A percentile compares a stretch with the other conserved stretches of the same genome.
phyloP scores from a whole-genome alignment of 2,797 vertebrate species.

The Cheracebus regulus region DNA sequence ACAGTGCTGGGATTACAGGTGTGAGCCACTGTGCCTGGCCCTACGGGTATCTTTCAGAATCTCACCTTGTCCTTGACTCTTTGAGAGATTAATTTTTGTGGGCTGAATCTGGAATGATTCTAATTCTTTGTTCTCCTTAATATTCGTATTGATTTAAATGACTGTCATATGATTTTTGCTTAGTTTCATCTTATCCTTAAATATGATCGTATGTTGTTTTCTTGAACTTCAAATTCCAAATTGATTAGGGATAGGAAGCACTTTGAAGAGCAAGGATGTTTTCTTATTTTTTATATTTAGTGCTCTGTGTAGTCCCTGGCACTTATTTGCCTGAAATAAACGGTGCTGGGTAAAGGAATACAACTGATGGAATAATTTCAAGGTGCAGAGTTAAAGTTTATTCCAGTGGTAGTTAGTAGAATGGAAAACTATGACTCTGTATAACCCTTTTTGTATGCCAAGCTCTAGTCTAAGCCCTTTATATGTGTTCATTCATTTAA shows the following conservation, averaged over 20 bases:
- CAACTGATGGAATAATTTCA: background rate
- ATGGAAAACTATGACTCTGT: constrained; percentile 22
- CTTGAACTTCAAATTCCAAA: constrained; percentile 46
- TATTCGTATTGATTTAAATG: background rate
- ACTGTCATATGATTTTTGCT: background rate
- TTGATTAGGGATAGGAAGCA: background rate
- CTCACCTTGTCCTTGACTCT: background rate
- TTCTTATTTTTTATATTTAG: background rate
- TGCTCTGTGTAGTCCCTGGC: background rate
- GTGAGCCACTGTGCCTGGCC: background rate
- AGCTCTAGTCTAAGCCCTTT: background rate
- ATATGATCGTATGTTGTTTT: background rate
- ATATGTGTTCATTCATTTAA: background rate
- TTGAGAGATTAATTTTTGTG: background rate
- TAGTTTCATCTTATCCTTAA: background rate
- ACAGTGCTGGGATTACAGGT: background rate
- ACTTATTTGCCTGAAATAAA: background rate
- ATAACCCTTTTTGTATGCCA: background rate
- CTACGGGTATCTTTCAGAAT: background rate
- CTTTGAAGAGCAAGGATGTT: background rate
- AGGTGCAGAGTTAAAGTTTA: background rate
- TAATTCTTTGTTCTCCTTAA: constrained; percentile 12
- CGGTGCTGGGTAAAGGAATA: background rate
- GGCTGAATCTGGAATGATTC: background rate
- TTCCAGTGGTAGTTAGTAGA: background rate